Percentiles rank a stretch among this genome's conserved stretches.
phyloP scores from a whole-genome alignment of 2,113 vertebrate genomes.

The Laterallus jamaicensis region DNA sequence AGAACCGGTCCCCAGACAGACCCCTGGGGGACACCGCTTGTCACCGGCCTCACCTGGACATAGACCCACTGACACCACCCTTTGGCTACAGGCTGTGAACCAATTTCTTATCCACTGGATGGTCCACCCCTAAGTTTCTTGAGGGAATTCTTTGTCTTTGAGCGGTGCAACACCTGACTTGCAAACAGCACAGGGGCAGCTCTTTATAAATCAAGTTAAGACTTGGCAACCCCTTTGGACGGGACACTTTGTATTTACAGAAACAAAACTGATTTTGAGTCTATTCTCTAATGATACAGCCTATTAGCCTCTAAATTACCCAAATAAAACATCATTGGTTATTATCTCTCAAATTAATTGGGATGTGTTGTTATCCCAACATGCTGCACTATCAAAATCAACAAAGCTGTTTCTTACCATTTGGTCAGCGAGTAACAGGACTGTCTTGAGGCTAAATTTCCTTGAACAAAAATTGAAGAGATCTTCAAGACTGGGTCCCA shows the following conservation, averaged over 20 bases:
- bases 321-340: neutral
- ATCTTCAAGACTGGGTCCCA: slow-evolving; percentile 94
- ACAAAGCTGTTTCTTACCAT: slow-evolving; percentile 82
- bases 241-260: neutral
- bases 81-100: too few relatives aligned
- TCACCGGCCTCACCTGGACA: too few relatives aligned
- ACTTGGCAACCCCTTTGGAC: neutral
- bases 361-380: neutral
- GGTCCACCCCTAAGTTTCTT: neutral
- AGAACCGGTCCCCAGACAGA: too few relatives aligned
- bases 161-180: neutral
- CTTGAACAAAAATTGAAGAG: slow-evolving; percentile 97
- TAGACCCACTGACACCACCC: too few relatives aligned
- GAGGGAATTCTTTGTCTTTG: neutral
- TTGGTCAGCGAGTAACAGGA: slow-evolving; percentile 94
- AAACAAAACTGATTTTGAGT: neutral
- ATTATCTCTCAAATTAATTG: neutral
- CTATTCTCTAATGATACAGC: neutral
- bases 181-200: neutral
- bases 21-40: too few relatives aligned
- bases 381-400: neutral
- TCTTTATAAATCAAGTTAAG: neutral
- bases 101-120: too few relatives aligned
- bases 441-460: slow-evolving; percentile 97
- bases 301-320: neutral